These are phyloP conservation scores for Bubo bubo DNA, from an alignment of 2,113 vertebrate species.

Conservation along the genomic window DNA sequence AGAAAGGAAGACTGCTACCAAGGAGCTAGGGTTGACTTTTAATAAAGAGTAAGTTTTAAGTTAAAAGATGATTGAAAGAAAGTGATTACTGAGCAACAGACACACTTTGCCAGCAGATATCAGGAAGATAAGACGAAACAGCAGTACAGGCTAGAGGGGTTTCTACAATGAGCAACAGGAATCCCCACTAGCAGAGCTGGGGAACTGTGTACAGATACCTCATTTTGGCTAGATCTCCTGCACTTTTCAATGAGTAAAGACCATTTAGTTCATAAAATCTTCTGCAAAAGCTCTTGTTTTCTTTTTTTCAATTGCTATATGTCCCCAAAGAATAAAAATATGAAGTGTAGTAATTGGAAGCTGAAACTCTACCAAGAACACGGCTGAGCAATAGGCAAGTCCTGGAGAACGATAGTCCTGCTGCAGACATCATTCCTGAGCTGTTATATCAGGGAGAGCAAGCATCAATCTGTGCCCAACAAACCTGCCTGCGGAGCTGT, in stretches of 20 bases:
- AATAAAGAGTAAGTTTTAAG: not conserved
- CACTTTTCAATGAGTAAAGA: not conserved
- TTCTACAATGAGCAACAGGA: not conserved
- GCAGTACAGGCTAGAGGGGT: not conserved
- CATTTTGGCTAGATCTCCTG: not conserved
- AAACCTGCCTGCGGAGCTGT: not conserved
- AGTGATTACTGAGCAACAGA: not conserved
- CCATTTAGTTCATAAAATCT: not conserved
- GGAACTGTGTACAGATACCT: not conserved
- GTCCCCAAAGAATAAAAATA: not conserved
- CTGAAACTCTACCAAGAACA: not conserved
- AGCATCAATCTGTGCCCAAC: not conserved
- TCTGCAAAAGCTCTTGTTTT: not conserved
- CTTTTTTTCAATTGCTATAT: not conserved
- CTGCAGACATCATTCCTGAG: not conserved
- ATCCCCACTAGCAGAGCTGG: not conserved
- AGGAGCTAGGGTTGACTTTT: not conserved
- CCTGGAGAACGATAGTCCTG: not conserved
- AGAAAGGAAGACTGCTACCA: not conserved
- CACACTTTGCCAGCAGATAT: not conserved
- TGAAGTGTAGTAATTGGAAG: not conserved
- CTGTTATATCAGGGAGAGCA: not conserved
- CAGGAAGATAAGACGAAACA: not conserved
- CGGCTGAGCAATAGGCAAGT: accelerated
- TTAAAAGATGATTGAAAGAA: not conserved